phyloP scores from a whole-genome alignment of 2,888 invertebrate genomes.

The Zygogramma bicolorata region DNA sequence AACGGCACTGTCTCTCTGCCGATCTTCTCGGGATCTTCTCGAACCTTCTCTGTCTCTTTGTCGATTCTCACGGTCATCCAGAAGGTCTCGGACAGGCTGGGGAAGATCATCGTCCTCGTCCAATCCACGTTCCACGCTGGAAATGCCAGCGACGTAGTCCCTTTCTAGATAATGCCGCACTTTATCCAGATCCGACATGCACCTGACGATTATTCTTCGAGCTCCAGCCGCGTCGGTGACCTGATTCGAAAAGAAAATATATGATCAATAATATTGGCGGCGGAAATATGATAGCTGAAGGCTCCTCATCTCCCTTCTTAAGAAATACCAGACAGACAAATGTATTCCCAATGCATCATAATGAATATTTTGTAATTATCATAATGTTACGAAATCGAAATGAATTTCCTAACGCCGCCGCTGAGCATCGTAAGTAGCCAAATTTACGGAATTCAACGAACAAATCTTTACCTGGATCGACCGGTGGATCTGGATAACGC shows the following conservation, averaged over 20 bases:
- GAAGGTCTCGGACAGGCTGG: not conserved
- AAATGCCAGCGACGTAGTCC: slow-evolving; percentile 7
- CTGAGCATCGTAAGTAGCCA: too few relatives aligned
- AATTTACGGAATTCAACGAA: too few relatives aligned
- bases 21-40: not conserved
- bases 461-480: too few relatives aligned
- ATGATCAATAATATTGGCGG: not conserved
- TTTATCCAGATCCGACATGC: slow-evolving; percentile 47
- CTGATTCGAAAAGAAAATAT: slow-evolving; percentile 5
- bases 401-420: too few relatives aligned
- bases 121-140: slow-evolving; percentile 1
- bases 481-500: too few relatives aligned
- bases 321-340: too few relatives aligned
- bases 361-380: too few relatives aligned
- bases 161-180: slow-evolving; percentile 44
- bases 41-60: not conserved
- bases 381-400: too few relatives aligned
- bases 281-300: too few relatives aligned
- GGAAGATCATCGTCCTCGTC: not conserved
- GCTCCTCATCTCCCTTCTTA: too few relatives aligned
- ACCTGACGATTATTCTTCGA: slow-evolving; percentile 46
- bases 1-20: too few relatives aligned
- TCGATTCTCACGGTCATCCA: not conserved
- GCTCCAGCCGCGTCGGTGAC: slow-evolving; percentile 47
- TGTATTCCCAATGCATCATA: too few relatives aligned